phyloP scores from a whole-genome alignment of 2,888 invertebrate species.

The Stegana nigrithorax region DNA sequence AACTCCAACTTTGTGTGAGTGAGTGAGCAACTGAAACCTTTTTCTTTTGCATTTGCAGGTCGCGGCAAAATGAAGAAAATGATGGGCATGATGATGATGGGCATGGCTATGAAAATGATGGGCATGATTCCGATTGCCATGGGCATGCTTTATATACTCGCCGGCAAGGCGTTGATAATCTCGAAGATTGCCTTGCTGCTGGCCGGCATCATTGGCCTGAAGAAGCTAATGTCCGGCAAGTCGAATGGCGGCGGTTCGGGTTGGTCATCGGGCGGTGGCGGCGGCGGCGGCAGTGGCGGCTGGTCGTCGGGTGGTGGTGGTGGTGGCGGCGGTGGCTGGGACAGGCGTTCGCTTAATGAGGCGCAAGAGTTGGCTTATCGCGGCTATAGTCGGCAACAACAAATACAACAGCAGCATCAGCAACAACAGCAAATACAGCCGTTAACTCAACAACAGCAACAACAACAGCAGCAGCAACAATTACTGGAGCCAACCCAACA shows the following conservation, averaged over 20 bases:
- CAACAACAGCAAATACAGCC: constrained; percentile 49
- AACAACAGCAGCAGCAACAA: constrained; percentile 33
- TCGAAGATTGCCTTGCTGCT: constrained; percentile 82
- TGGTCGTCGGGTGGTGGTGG: constrained; percentile 62
- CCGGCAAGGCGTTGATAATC: constrained; percentile 88
- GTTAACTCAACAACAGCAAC: constrained; percentile 39
- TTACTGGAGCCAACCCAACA: constrained; percentile 14
- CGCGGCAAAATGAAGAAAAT: constrained; percentile 90
- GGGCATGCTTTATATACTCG: constrained; percentile 82
- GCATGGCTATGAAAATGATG: constrained; percentile 85
- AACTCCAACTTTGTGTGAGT: not conserved
- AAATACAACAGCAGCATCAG: constrained; percentile 41
- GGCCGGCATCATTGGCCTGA: constrained; percentile 83
- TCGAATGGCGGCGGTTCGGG: constrained; percentile 71
- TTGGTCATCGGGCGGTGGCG: constrained; percentile 71
- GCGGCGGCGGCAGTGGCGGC: constrained; percentile 62
- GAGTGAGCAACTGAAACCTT: not conserved
- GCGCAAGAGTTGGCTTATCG: constrained; percentile 80
- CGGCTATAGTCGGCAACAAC: constrained; percentile 71
- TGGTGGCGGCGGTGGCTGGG: constrained; percentile 77
- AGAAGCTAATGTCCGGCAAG: constrained; percentile 82
- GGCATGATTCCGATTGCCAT: constrained; percentile 84
- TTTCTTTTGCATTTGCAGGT: constrained; percentile 70
- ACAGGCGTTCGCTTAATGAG: constrained; percentile 74
- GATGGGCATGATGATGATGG: constrained; percentile 94